Conservation (phyloP, 2,888 invertebrate genomes). For the Neoascia interrupta region DNA sequence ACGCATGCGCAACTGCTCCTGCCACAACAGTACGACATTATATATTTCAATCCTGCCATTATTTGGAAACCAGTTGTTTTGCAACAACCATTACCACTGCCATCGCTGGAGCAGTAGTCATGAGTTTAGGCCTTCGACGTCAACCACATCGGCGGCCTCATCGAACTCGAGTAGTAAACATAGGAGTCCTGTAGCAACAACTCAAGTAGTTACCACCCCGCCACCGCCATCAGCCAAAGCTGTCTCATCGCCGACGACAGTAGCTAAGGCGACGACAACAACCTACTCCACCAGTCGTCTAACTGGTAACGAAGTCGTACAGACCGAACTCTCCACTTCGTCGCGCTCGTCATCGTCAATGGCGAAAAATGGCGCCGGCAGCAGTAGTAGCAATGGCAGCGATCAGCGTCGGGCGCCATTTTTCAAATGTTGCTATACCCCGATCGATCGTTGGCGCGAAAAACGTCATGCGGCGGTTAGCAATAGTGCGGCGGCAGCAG, state of each 20-base stretch:
- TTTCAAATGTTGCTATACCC: conserved; percentile 79
- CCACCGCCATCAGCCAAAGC: conserved; percentile 58
- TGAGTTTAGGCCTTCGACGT: conserved; percentile 78
- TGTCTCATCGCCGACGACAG: conserved; percentile 18
- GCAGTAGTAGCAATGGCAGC: conserved; percentile 71
- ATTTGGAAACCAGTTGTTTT: conserved; percentile 79
- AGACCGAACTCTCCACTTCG: conserved; percentile 76
- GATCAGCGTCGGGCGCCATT: conserved; percentile 75
- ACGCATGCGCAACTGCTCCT: conserved; percentile 41
- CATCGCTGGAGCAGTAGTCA: conserved; percentile 78
- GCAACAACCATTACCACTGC: conserved; percentile 79
- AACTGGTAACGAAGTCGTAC: conserved; percentile 76
- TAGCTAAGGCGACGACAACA: conserved; percentile 65
- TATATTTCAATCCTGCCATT: conserved; percentile 78
- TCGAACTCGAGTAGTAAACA: conserved; percentile 55
- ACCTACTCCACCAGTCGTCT: conserved; percentile 72
- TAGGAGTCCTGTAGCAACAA: conserved; percentile 54
- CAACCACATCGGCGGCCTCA: conserved; percentile 74
- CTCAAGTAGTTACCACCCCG: conserved; percentile 70
- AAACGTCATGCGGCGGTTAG: conserved; percentile 70
- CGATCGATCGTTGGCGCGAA: conserved; percentile 78
- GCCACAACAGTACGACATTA: conserved; percentile 77
- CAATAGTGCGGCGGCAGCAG: conserved; percentile 47
- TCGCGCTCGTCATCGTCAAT: conserved; percentile 73
- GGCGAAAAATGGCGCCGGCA: conserved; percentile 70